These are phyloP conservation scores for Chloroclystis v-ata DNA, from an alignment of 2,888 invertebrate genomes.

Conservation along the genomic window DNA sequence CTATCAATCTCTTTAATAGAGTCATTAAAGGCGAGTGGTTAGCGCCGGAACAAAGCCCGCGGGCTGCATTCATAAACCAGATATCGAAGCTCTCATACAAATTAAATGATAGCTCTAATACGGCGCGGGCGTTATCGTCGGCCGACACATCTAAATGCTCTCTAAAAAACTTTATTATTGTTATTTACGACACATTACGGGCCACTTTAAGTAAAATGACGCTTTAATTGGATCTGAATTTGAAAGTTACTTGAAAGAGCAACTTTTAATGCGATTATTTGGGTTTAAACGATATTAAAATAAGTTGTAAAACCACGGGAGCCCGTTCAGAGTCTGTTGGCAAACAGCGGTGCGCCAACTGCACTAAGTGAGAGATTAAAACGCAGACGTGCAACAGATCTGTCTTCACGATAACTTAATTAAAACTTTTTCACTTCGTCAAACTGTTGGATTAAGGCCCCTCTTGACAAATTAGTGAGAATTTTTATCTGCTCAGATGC, in stretches of 20 bases:
- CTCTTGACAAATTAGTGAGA: constrained; percentile 1
- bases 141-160: constrained; percentile 52
- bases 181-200: constrained; percentile 47
- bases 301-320: not conserved
- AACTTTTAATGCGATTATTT: not conserved
- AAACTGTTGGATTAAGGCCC: constrained; percentile 29
- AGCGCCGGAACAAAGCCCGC: constrained; percentile 43
- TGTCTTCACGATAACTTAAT: constrained; percentile 56
- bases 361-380: constrained; percentile 49
- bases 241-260: not conserved
- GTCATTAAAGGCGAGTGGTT: constrained; percentile 68
- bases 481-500: not conserved
- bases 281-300: not conserved
- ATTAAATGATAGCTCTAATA: constrained; percentile 47
- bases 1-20: constrained; percentile 76
- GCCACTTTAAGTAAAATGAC: constrained; percentile 41
- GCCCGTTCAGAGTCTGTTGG: constrained; percentile 12
- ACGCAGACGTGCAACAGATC: constrained; percentile 42
- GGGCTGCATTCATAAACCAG: constrained; percentile 32
- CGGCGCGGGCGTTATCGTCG: constrained; percentile 45
- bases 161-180: constrained; percentile 47
- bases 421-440: constrained; percentile 63
- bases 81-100: constrained; percentile 50
- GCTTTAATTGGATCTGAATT: constrained; percentile 44
- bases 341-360: constrained; percentile 32